Conservation (phyloP, 2,797 vertebrate species). For the Chelon labrosus region DNA sequence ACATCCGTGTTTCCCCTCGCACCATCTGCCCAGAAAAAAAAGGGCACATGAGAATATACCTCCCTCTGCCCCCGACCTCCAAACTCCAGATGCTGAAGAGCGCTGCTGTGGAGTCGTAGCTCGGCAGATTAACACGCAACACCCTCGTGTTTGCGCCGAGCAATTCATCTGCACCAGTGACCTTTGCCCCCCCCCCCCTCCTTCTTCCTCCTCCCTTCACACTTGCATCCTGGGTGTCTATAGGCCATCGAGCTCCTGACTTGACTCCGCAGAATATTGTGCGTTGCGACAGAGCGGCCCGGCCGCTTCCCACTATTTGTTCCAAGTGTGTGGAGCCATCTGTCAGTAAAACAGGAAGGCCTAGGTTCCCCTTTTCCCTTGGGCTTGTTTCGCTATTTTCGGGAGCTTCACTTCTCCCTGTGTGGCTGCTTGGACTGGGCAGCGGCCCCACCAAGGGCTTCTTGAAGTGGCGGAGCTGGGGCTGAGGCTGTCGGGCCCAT, state of each 20-base stretch:
- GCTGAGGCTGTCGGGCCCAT: slow-evolving; percentile 89
- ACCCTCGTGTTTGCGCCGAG: slow-evolving; percentile 58
- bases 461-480: slow-evolving; percentile 85
- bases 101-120: slow-evolving; percentile 13
- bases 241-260: slow-evolving; percentile 67
- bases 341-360: slow-evolving; percentile 94
- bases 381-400: slow-evolving; percentile 88
- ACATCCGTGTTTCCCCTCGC: slow-evolving; percentile 76
- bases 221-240: slow-evolving; percentile 76
- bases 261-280: slow-evolving; percentile 71
- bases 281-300: slow-evolving; percentile 80
- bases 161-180: slow-evolving; percentile 82
- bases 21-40: slow-evolving; percentile 77
- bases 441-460: slow-evolving; percentile 84
- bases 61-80: slow-evolving; percentile 50
- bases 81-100: slow-evolving; percentile 74
- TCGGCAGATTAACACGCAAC: slow-evolving; percentile 54
- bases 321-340: slow-evolving; percentile 89
- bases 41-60: slow-evolving; percentile 70
- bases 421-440: slow-evolving; percentile 75
- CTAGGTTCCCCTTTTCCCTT: slow-evolving; percentile 89
- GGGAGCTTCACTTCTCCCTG: slow-evolving; percentile 90
- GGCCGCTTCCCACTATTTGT: slow-evolving; percentile 88
- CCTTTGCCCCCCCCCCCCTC: slow-evolving; percentile 59
- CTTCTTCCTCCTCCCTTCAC: slow-evolving; percentile 23